Evolutionary conservation across 2,113 vertebrate genomes (phyloP), one percentile per base, ranked within the genome.

Genomic region (Anser cygnoides): DNA sequence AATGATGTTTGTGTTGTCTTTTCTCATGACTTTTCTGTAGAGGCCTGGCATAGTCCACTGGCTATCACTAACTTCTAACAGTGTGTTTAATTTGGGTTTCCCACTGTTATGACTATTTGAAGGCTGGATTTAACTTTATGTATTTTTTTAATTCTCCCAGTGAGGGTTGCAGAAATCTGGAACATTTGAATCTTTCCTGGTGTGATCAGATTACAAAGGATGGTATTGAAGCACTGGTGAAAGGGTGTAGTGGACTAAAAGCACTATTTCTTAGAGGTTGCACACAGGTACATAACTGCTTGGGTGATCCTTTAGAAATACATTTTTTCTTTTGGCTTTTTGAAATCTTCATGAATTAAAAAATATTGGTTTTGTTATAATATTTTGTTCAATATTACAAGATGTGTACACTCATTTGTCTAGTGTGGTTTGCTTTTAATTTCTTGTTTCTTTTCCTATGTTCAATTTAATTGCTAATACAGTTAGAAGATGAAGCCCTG

Each of bases 121-220:
- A 95, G 82, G 78, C 86, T 96, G 95, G 96, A 96, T 96, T 97
- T 97, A 96, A 97, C 94, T 93, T 84, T 96, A 91, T 90, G 84
- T 50, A 92, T 72, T 92, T 96, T 96, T 93, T 96, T 94, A 87
- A 90, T 96, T 96, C 91, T 78, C 90, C 89, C 97, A 99, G 99
- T 73, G 99, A 99, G 93, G 98, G 99, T 96, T 99, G 99, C 98
- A 98, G 98, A 93, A 98, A 98, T 98, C 98, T 99, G 98, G 99
- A 99, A 97, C 98, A 98, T 96, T 97, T 99, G 97, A 99, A 99
- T 97, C 98, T 99, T 91, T 99, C 99, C 9, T 99, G 99, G 99
- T 99, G 99, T 83, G 99, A 99, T 96, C 99, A 99, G 98, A 98
- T 99, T 97, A 98, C 98, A 4, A 99, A 99, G 93, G 99, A 99